Evolutionary conservation across 2,888 invertebrate genomes (phyloP).

Genomic region (Andrena chrysosceles): DNA sequence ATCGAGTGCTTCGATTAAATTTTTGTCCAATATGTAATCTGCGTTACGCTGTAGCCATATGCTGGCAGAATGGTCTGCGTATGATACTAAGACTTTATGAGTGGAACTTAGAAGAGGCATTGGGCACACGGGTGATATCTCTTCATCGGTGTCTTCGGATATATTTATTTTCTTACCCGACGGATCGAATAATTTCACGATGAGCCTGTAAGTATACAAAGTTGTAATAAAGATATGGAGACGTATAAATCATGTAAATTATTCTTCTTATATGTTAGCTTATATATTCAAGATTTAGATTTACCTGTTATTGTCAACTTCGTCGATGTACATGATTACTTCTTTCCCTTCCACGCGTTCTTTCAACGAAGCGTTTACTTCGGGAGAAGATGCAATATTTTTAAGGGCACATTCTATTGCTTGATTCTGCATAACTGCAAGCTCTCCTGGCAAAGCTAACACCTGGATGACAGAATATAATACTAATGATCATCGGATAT

Average conservation of each 20-base stretch:
- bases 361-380: slow-evolving; percentile 71
- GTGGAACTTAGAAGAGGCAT: slow-evolving; percentile 88
- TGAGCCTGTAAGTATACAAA: slow-evolving; percentile 86
- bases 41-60: slow-evolving; percentile 88
- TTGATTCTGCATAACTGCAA: slow-evolving; percentile 84
- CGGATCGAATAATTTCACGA: slow-evolving; percentile 88
- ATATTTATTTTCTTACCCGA: slow-evolving; percentile 73
- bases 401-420: slow-evolving; percentile 80
- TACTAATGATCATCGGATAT: slow-evolving; percentile 25
- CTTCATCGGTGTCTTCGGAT: slow-evolving; percentile 65
- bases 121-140: slow-evolving; percentile 86
- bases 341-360: slow-evolving; percentile 75
- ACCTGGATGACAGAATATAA: slow-evolving; percentile 82
- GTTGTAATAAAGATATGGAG: slow-evolving; percentile 35
- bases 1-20: slow-evolving; percentile 86
- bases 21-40: slow-evolving; percentile 85
- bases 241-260: slow-evolving; percentile 25
- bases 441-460: slow-evolving; percentile 86
- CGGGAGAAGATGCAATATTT: slow-evolving; percentile 59
- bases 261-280: not conserved
- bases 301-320: slow-evolving; percentile 84
- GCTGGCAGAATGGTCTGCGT: slow-evolving; percentile 87
- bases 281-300: not conserved
- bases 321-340: slow-evolving; percentile 85
- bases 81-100: slow-evolving; percentile 87